Evolutionary conservation across 2,113 vertebrate genomes (phyloP).

Genomic region (Apus apus): DNA sequence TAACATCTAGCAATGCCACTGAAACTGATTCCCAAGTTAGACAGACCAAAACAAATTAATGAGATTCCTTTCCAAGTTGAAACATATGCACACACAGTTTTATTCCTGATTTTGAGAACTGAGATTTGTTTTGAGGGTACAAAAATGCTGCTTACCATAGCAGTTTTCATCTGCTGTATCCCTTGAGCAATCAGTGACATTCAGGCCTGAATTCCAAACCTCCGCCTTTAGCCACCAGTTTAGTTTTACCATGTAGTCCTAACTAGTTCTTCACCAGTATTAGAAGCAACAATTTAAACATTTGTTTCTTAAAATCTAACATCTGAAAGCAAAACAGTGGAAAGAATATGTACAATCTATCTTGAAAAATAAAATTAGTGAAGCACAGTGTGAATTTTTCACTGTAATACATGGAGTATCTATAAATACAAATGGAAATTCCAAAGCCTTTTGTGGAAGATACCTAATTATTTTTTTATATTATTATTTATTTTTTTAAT

Average conservation of each 20-base stretch:
- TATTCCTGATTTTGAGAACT: background rate
- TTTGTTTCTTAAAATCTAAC: background rate
- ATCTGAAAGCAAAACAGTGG: background rate
- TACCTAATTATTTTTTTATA: fast-evolving
- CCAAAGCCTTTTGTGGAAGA: background rate
- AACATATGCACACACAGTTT: background rate
- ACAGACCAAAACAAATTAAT: background rate
- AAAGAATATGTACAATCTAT: background rate
- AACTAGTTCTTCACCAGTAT: background rate
- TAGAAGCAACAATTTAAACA: background rate
- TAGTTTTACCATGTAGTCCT: background rate
- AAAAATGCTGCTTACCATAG: background rate
- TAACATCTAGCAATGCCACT: background rate
- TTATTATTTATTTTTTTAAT: background rate
- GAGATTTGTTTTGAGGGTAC: background rate
- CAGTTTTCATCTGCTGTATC: background rate
- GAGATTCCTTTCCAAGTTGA: background rate
- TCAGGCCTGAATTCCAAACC: background rate
- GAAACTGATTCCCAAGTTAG: background rate
- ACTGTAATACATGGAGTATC: background rate
- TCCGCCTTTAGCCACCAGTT: background rate
- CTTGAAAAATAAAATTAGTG: background rate
- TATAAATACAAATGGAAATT: background rate
- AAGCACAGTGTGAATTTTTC: background rate
- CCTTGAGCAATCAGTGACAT: background rate